phyloP scores from a whole-genome alignment of 1,140 invertebrate species.

The Drosophila bipectinata region DNA sequence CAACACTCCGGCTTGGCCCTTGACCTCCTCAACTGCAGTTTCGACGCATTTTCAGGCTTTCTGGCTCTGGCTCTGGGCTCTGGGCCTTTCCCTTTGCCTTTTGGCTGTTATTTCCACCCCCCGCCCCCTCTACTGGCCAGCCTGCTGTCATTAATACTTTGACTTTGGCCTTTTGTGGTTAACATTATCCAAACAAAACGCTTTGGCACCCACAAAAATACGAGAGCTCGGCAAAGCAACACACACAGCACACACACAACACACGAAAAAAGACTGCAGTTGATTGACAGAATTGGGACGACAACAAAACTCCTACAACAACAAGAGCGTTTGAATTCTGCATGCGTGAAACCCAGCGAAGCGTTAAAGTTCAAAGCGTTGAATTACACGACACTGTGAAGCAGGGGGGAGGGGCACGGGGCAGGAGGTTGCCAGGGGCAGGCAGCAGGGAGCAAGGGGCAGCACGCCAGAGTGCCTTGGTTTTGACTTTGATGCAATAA shows the following conservation, averaged over 20 bases:
- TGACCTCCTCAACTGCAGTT: conserved; percentile 65
- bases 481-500: conserved; percentile 61
- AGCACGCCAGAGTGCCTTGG: conserved; percentile 46
- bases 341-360: conserved; percentile 80
- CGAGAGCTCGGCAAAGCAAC: conserved; percentile 25
- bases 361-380: conserved; percentile 81
- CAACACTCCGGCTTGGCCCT: conserved; percentile 49
- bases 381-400: conserved; percentile 60
- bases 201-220: conserved; percentile 78
- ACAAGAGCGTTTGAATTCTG: conserved; percentile 68
- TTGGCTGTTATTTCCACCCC: conserved; percentile 27
- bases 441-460: conserved; percentile 2
- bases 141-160: conserved; percentile 67
- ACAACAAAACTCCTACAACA: conserved; percentile 50
- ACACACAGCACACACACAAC: conserved; percentile 3
- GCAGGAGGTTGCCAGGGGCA: not conserved
- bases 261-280: conserved; percentile 57
- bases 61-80: not conserved
- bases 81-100: conserved; percentile 49
- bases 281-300: conserved; percentile 81
- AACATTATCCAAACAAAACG: conserved; percentile 79
- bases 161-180: conserved; percentile 80
- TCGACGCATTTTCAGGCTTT: conserved; percentile 48
- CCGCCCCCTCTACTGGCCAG: not conserved
- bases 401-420: conserved; percentile 1